phyloP scores from a whole-genome alignment of 1,140 invertebrate genomes.

The Calephelis nemesis region DNA sequence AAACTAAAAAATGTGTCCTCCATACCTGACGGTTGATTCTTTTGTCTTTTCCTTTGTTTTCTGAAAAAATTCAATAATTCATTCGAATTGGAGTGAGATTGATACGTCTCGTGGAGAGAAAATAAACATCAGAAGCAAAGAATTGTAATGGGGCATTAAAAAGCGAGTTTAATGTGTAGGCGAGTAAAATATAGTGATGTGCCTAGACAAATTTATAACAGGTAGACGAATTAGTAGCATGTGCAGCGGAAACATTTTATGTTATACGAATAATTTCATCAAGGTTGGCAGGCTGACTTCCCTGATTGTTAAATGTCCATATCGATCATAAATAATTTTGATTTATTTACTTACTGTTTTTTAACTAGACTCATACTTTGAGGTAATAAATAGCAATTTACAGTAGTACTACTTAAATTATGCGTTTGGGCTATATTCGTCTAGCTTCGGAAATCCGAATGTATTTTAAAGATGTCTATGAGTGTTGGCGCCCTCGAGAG shows the following conservation, averaged over 20 bases:
- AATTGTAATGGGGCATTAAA: slow-evolving; percentile 18
- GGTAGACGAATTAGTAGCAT: slow-evolving; percentile 14
- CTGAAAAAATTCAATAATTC: slow-evolving; percentile 22
- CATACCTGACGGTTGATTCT: slow-evolving; percentile 2
- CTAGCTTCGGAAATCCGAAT: too few relatives aligned
- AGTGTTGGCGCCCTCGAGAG: too few relatives aligned
- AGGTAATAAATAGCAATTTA: too few relatives aligned
- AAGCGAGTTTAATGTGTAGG: slow-evolving; percentile 15
- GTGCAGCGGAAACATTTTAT: slow-evolving; percentile 14
- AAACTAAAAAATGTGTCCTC: slow-evolving; percentile 1
- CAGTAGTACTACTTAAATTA: too few relatives aligned
- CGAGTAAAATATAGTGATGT: slow-evolving; percentile 19
- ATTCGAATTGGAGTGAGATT: slow-evolving; percentile 27
- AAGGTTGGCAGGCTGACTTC: neutral
- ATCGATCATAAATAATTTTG: neutral
- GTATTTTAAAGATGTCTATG: too few relatives aligned
- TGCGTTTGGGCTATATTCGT: too few relatives aligned
- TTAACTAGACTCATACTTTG: too few relatives aligned
- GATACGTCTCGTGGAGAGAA: slow-evolving; percentile 7
- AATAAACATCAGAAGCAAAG: slow-evolving; percentile 18
- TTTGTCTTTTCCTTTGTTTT: slow-evolving; percentile 16
- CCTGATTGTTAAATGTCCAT: neutral
- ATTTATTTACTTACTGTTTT: neutral
- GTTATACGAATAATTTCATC: slow-evolving; percentile 11
- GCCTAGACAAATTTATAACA: slow-evolving; percentile 17